Evolutionary conservation across 2,797 vertebrate genomes (phyloP), one percentile per base, ranked within the genome.

Genomic region (Fringilla coelebs): DNA sequence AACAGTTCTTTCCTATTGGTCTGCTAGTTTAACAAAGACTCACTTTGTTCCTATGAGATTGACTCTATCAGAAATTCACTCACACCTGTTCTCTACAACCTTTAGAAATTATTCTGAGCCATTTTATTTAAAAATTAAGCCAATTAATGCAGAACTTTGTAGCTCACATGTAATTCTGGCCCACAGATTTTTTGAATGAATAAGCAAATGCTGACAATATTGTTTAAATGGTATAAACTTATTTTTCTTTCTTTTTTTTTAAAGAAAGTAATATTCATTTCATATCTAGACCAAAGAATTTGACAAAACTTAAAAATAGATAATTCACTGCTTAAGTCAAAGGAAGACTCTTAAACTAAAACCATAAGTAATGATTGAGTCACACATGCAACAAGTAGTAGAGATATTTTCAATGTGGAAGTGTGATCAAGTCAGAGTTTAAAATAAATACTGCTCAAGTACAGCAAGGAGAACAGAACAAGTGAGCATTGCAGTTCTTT

Each of bases 321-420:
- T 72, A 81, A 86, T 61, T 86, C 79, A 51, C 18, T 62, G 38
- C 17, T 68, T 70, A 86, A 88, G 46, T 62, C 40, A 87, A 82
- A 93, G 43, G 40, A 95, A 78, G 40, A 22, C 7, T 81, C 83
- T 77, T 75, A 86, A 81, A 62, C 34, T 62, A 45, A 78, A 93
- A 65, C 24, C 57, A 61, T 86, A 85, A 90, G 80, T 85, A 91
- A 51, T 78, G 58, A 72, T 49, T 88, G 76, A 93, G 66, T 94
- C 85, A 93, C 3, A 3, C 26, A 65, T 32, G 49, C 51, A 88
- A 77, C 9, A 93, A 84, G 66, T 65, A 86, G 62, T 65, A 75
- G 49, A 45, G 92, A 83, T 88, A 90, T 90, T 90, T 91, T 90
- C 79, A 75, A 74, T 89, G 67, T 89, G 51, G 58, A 90, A 88